Conservation (phyloP, 2,113 vertebrate genomes). For the Microcebus jonahi region DNA sequence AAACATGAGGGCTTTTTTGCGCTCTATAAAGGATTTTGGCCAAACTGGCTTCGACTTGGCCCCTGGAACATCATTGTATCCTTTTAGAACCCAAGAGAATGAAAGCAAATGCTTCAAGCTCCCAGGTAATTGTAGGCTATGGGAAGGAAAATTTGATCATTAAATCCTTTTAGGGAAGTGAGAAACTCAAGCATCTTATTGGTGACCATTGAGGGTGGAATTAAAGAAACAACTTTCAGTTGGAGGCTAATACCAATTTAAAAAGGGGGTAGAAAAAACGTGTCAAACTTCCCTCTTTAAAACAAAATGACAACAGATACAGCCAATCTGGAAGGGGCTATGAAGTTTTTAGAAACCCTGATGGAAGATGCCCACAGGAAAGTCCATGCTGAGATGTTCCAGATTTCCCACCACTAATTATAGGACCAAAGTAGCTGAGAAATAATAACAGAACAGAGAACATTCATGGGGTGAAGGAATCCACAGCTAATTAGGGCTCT, state of each 20-base stretch:
- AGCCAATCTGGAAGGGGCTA: constrained; percentile 9
- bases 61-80: constrained; percentile 99
- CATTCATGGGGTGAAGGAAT: not conserved
- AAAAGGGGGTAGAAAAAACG: constrained; percentile 21
- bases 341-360: constrained; percentile 30
- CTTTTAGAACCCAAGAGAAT: constrained; percentile 82
- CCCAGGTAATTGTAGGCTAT: constrained; percentile 39
- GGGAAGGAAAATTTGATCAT: constrained; percentile 34
- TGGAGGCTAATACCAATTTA: constrained; percentile 27
- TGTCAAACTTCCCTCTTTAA: not conserved
- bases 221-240: constrained; percentile 18
- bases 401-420: not conserved
- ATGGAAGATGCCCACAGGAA: constrained; percentile 4
- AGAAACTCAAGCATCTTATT: constrained; percentile 18
- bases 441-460: not conserved
- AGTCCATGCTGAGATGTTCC: not conserved
- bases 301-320: not conserved
- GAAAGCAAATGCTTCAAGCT: constrained; percentile 43
- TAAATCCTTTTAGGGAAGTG: constrained; percentile 12
- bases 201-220: not conserved
- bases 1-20: constrained; percentile 97
- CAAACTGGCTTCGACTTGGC: constrained; percentile 97
- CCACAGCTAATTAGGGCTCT: not conserved
- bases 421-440: not conserved
- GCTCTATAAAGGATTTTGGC: constrained; percentile 99